Evolutionary conservation across 2,888 invertebrate species (phyloP), one percentile per base, ranked within the genome.

Genomic region (Ectemnius continuus): DNA sequence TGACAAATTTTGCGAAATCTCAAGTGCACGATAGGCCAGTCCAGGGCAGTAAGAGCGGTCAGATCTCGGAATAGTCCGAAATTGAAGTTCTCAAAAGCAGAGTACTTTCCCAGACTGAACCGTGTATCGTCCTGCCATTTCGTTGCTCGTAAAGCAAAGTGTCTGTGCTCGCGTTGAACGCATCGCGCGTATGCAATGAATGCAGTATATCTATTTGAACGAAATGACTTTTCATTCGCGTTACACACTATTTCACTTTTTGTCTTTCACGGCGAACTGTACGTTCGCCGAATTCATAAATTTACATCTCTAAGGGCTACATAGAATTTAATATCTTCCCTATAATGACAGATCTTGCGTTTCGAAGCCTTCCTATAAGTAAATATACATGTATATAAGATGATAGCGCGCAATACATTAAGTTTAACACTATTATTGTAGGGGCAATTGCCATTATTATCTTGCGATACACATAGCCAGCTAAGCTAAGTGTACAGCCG

Each of bases 11-110:
- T 67, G 63, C 74, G 72, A 77, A 73, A 77, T 79, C 84, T 83
- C 84, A 80, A 81, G 83, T 76, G 78, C 72, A 71, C 70, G 73
- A 69, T 86, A 87, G 86, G 86, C 86, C 86, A 86, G 78, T 78
- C 80, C 79, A 78, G 85, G 86, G 82, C 86, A 86, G 86, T 87
- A 85, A 76, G 78, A 76, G 36, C 8, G 76, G 80, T 68, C 63
- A 72, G 79, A 81, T 82, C 52, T 16, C 52, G 16, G 16, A 11
- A 5, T 13, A 16, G 52, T 52, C 16, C 1, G 52, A 14, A 65
- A 72, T 8, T 70, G 63, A 64, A 75, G 74, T 80, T 74, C 67
- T 70, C 71, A 60, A 75, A 78, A 79, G 61, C 73, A 61, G 76
- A 73, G 72, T 78, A 76, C 76, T 75, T 76, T 73, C 78, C 73